Conservation (phyloP, 2,797 vertebrate species). For the Apogon talboti region DNA sequence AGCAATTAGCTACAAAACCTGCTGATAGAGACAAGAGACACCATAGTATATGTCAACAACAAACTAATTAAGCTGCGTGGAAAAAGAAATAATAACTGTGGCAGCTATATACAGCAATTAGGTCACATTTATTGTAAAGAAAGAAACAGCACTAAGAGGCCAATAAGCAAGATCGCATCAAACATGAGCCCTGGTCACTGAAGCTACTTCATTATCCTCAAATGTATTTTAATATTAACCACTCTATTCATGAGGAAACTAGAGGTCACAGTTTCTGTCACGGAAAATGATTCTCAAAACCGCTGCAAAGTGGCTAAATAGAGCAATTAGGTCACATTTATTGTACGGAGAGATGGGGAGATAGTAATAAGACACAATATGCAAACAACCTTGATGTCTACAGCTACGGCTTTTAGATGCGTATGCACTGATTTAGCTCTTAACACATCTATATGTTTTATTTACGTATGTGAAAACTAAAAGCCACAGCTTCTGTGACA, state of each 20-base stretch:
- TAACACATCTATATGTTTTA: too few relatives aligned
- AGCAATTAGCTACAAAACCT: constrained; percentile 56
- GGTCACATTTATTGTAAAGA: constrained; percentile 27
- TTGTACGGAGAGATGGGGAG: constrained; percentile 5
- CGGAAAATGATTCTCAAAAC: too few relatives aligned
- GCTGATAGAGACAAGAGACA: constrained; percentile 15
- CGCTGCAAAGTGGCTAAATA: constrained; percentile 40
- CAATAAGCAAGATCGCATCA: constrained; percentile 8
- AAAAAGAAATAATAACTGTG: constrained; percentile 49
- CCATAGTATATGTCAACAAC: constrained; percentile 7
- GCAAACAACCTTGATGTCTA: too few relatives aligned
- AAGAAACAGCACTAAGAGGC: background rate
- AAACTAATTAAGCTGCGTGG: constrained; percentile 57
- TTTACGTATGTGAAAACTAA: too few relatives aligned
- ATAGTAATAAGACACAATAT: background rate
- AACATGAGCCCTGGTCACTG: background rate
- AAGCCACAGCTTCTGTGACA: too few relatives aligned
- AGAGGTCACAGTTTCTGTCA: constrained; percentile 24
- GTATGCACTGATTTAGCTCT: too few relatives aligned
- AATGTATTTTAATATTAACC: background rate
- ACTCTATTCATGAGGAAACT: background rate
- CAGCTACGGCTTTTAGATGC: too few relatives aligned
- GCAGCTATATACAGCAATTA: constrained; percentile 66
- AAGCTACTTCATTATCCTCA: constrained; percentile 16
- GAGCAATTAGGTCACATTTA: constrained; percentile 59